A percentile compares a stretch with the other conserved stretches of the same genome.
Evolutionary conservation across 2,113 vertebrate species (phyloP).

Genomic region (Turdus rufiventris): DNA sequence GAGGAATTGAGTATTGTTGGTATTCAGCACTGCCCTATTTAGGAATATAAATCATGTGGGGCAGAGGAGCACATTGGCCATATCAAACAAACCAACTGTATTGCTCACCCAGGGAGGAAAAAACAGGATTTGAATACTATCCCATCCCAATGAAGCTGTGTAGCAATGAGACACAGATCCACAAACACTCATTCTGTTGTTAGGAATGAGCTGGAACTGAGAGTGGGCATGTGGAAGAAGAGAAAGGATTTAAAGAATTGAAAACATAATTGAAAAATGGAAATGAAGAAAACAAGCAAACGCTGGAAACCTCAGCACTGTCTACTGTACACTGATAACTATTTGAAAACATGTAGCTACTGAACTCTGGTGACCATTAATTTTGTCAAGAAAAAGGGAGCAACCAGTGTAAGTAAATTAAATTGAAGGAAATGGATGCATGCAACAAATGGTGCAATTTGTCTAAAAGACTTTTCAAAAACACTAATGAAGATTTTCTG

Average conservation of each 20-base stretch:
- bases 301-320: not conserved
- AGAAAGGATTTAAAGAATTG: not conserved
- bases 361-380: constrained; percentile 43
- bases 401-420: constrained; percentile 49
- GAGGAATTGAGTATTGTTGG: not conserved
- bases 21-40: not conserved
- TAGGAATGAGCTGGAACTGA: not conserved
- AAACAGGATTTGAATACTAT: not conserved
- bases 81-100: not conserved
- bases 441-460: constrained; percentile 36
- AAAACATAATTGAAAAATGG: not conserved
- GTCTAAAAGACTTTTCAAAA: constrained; percentile 39
- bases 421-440: constrained; percentile 50
- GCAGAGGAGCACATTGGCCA: not conserved
- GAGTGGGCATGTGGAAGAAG: not conserved
- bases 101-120: not conserved
- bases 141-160: not conserved
- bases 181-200: not conserved
- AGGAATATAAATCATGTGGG: not conserved
- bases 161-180: not conserved
- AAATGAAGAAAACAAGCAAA: not conserved
- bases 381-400: constrained; percentile 54
- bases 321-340: not conserved
- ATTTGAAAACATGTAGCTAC: not conserved
- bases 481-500: constrained; percentile 52